Evolutionary conservation across 2,888 invertebrate genomes (phyloP).

Genomic region (Hirtodrosophila duncani): DNA sequence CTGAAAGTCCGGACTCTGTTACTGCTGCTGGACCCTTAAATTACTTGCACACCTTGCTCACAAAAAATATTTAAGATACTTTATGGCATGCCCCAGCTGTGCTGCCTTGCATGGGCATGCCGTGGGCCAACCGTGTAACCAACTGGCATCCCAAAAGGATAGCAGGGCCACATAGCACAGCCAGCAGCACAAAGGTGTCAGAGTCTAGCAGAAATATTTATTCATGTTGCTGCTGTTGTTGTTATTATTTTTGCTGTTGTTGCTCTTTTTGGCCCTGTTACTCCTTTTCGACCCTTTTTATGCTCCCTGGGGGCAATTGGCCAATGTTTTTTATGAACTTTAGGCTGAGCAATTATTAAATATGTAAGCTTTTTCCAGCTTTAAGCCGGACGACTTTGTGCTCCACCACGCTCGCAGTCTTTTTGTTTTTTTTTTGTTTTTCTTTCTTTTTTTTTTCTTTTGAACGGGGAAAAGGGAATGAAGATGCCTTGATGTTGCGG

Average conservation of each 20-base stretch:
- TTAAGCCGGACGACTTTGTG: conserved; percentile 32
- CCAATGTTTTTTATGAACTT: conserved; percentile 55
- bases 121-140: conserved; percentile 11
- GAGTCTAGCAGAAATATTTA: conserved; percentile 53
- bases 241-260: conserved; percentile 27
- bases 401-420: too few relatives aligned
- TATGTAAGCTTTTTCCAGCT: conserved; percentile 56
- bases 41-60: conserved; percentile 46
- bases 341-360: conserved; percentile 55
- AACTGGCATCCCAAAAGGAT: too few relatives aligned
- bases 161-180: too few relatives aligned
- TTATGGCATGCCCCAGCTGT: conserved; percentile 53
- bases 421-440: too few relatives aligned
- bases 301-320: conserved; percentile 50
- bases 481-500: conserved; percentile 37
- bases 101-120: conserved; percentile 43
- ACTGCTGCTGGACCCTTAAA: conserved; percentile 13
- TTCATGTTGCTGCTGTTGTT: conserved; percentile 42
- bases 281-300: conserved; percentile 53
- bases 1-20: neutral
- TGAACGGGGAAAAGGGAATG: neutral
- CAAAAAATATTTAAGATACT: conserved; percentile 65
- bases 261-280: conserved; percentile 51
- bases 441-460: too few relatives aligned
- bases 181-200: too few relatives aligned